These are phyloP conservation scores for Potamarius usumacintae DNA, from an alignment of 2,113 vertebrate genomes.

Conservation along the genomic window DNA sequence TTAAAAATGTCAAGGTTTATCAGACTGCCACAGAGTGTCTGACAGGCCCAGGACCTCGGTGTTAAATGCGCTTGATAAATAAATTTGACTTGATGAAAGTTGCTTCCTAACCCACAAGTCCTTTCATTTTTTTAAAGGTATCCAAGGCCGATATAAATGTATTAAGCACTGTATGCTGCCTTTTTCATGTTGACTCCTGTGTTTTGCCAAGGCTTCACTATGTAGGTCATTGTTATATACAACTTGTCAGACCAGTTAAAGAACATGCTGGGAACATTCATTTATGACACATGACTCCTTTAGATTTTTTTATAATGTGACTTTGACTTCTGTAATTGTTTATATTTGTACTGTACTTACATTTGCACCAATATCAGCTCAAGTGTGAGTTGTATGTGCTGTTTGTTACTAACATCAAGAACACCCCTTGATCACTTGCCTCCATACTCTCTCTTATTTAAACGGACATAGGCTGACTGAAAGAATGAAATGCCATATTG, in stretches of 20 bases:
- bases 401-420: not conserved
- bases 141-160: not conserved
- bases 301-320: not conserved
- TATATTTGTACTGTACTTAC: not conserved
- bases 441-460: not conserved
- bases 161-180: not conserved
- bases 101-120: not conserved
- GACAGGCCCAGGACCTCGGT: no score
- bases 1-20: no score
- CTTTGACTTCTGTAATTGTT: not conserved
- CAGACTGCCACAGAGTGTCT: no score
- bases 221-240: not conserved
- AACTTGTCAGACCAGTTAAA: conserved; percentile 19
- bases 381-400: not conserved
- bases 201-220: not conserved
- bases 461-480: not conserved
- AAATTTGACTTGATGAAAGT: not conserved
- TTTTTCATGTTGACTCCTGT: not conserved
- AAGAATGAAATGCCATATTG: not conserved
- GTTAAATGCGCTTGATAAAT: no score
- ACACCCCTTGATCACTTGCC: not conserved
- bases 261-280: no score
- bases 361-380: not conserved
- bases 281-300: not conserved
- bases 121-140: not conserved